phyloP scores from a whole-genome alignment of 1,140 invertebrate genomes.

The Portunus trituberculatus region DNA sequence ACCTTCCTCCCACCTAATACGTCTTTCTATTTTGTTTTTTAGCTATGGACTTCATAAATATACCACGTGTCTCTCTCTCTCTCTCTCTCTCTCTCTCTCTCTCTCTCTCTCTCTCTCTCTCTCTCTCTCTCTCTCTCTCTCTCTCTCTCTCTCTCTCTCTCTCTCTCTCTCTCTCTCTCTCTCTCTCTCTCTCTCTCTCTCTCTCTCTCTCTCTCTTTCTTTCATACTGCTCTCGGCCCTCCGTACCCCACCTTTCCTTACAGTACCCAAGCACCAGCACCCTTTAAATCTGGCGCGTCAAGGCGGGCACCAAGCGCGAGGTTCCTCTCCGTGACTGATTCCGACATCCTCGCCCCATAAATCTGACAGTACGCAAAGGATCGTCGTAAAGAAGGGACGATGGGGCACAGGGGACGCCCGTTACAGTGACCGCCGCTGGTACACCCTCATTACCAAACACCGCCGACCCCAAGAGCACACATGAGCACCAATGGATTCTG shows the following conservation, averaged over 20 bases:
- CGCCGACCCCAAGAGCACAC: not conserved
- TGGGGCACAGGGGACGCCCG: not conserved
- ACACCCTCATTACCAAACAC: conserved; percentile 39
- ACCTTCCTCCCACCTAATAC: not conserved
- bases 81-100: conserved; percentile 28
- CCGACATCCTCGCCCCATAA: conserved; percentile 50
- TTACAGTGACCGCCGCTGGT: conserved; percentile 32
- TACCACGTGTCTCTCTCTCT: not conserved
- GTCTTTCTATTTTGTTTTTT: not conserved
- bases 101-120: conserved; percentile 3
- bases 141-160: not conserved
- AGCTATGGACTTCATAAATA: not conserved
- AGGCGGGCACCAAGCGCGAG: not conserved
- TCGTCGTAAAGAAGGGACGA: conserved; percentile 45
- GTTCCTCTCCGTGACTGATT: conserved; percentile 60
- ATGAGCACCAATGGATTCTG: not conserved
- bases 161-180: too few relatives aligned
- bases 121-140: not conserved
- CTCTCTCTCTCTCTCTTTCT: too few relatives aligned
- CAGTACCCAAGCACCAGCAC: not conserved
- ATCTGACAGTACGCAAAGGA: conserved; percentile 62
- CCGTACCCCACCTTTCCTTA: not conserved
- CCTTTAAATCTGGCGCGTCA: conserved; percentile 54
- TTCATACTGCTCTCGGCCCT: not conserved
- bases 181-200: too few relatives aligned